Evolutionary conservation across 2,888 invertebrate species (phyloP).

Genomic region (Rhyacophila evoluta): DNA sequence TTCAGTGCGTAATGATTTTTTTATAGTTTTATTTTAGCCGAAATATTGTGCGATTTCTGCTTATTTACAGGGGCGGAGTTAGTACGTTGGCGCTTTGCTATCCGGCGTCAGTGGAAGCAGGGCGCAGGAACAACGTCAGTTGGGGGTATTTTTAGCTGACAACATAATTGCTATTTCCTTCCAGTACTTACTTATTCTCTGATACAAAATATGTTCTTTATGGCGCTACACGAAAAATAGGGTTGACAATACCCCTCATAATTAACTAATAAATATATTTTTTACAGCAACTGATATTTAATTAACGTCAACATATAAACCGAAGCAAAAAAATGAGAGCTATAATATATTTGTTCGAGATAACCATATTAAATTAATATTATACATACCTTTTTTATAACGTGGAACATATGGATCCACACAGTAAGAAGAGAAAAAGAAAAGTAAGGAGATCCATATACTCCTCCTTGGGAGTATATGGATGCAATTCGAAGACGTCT

Average conservation of each 20-base stretch:
- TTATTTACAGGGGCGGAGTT: background rate
- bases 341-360: no score
- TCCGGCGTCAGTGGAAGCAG: background rate
- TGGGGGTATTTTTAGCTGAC: slow-evolving; percentile 26
- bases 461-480: no score
- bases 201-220: slow-evolving; percentile 14
- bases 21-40: no score
- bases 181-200: background rate
- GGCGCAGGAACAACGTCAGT: background rate
- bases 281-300: background rate
- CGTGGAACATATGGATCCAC: no score
- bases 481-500: no score
- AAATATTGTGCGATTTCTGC: background rate
- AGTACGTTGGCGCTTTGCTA: background rate
- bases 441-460: no score
- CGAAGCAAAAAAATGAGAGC: no score
- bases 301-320: no score
- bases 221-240: background rate
- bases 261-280: background rate
- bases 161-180: slow-evolving; percentile 26
- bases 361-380: no score
- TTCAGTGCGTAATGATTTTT: no score
- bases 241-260: background rate
- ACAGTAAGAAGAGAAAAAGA: no score
- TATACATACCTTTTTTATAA: no score